Evolutionary conservation across 1,140 invertebrate genomes (phyloP), one percentile per base, ranked within the genome.

Genomic region (Ceratoteleas bidentatus): DNA sequence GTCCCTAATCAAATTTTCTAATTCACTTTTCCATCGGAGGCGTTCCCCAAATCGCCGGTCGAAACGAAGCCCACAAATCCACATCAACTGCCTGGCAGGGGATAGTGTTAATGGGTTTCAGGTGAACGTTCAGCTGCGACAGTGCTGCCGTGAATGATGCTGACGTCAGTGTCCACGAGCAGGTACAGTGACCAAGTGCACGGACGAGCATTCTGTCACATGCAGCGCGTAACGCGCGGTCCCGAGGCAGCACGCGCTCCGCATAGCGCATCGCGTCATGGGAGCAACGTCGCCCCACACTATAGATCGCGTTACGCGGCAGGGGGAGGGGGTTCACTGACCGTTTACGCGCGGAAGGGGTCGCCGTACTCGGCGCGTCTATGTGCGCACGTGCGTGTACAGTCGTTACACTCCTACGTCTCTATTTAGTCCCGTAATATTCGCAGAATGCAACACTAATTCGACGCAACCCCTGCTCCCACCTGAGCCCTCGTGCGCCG

Each of bases 341-440:
- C 84, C 84, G 84, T 77, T 83, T 81, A 75, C 62, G 64, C 73
- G 72, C 52, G 83, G 84, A 85, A 89, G 88, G 85, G 88, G 87
- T 88, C 89, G 89, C 87, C 87, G 90, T 88, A 91, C 90, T 91
- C 88, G 83, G 83, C 84, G 83, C 84, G 78, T 66, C 82, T 85
- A 88, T 82, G 80, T 84, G 85, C 84, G 85, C 83, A 87, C 74
- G 76, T 83, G 78, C 80, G 77, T 83, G 70, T 74, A 36, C 81
- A 86, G 78, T 85, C 81, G 85, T 81, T 88, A 87, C 87, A 91
- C 90, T 90, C 90, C 90, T 90, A 91, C 90, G 89, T 91, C 86
- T 87, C 87, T 86, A 89, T 90, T 87, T 87, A 87, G 88, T 92
- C 89, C 91, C 91, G 91, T 92, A 92, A 92, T 86, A 88, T 91